Conservation (phyloP, 2,888 invertebrate genomes). For the Hirtodrosophila confusa region DNA sequence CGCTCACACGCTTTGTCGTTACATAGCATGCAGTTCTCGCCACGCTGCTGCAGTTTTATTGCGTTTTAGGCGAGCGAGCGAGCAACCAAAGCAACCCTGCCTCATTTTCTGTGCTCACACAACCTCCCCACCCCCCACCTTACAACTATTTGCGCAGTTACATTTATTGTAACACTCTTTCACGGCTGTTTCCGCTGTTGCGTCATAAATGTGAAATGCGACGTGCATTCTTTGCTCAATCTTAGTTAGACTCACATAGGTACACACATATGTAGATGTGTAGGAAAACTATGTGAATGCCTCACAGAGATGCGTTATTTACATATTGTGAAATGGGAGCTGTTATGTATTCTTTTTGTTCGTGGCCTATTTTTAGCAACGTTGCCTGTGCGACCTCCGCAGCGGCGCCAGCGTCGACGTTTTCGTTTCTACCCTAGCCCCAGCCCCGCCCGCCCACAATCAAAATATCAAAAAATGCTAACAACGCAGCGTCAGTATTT, state of each 20-base stretch:
- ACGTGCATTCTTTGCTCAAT: slow-evolving; percentile 20
- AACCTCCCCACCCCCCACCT: slow-evolving; percentile 18
- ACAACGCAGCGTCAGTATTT: slow-evolving; percentile 46
- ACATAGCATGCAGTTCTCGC: slow-evolving; percentile 53
- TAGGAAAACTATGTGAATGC: slow-evolving; percentile 20
- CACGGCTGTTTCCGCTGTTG: slow-evolving; percentile 58
- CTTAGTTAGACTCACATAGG: not conserved
- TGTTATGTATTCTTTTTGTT: slow-evolving; percentile 51
- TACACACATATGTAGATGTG: not conserved
- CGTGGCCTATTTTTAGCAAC: slow-evolving; percentile 74
- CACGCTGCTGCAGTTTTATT: slow-evolving; percentile 70
- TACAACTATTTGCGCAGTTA: slow-evolving; percentile 70
- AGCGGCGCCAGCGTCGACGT: slow-evolving; percentile 37
- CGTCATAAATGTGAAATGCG: slow-evolving; percentile 52
- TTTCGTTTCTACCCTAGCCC: slow-evolving; percentile 1
- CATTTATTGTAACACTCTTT: slow-evolving; percentile 49
- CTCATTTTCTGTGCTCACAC: slow-evolving; percentile 40
- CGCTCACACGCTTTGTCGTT: slow-evolving; percentile 50
- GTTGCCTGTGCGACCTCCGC: slow-evolving; percentile 53
- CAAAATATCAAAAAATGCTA: slow-evolving; percentile 41
- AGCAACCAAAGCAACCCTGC: slow-evolving; percentile 59
- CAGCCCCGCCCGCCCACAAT: slow-evolving; percentile 28
- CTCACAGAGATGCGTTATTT: slow-evolving; percentile 39
- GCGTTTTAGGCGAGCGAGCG: slow-evolving; percentile 62
- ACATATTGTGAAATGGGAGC: slow-evolving; percentile 53